phyloP scores from a whole-genome alignment of 2,797 vertebrate species.

The Emys orbicularis region DNA sequence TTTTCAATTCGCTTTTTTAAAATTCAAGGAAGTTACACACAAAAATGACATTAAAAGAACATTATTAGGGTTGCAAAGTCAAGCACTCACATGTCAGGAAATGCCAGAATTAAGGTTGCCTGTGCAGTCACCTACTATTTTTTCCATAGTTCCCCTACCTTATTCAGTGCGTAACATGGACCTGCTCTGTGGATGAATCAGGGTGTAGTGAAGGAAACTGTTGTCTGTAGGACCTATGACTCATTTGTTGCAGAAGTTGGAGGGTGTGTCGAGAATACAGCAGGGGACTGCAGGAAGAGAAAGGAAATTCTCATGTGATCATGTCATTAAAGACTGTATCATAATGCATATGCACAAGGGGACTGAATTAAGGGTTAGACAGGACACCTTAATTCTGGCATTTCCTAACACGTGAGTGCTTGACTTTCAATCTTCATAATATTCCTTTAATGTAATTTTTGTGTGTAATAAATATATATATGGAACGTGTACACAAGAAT shows the following conservation, averaged over 20 bases:
- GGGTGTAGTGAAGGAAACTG: not conserved
- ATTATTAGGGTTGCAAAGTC: not conserved
- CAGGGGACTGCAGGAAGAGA: not conserved
- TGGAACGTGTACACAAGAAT: not conserved
- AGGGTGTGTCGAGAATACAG: not conserved
- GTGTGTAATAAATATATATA: not conserved
- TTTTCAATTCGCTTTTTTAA: not conserved
- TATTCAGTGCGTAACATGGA: not conserved
- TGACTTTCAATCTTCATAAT: slow-evolving; percentile 22
- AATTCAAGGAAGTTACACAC: not conserved
- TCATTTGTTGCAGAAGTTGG: not conserved
- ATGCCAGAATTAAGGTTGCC: not conserved
- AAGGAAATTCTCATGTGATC: not conserved
- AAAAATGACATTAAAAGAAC: not conserved
- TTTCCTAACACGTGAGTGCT: not conserved
- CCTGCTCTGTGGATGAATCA: not conserved
- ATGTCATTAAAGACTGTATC: slow-evolving; percentile 43
- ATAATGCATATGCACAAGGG: not conserved
- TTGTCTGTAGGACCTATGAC: not conserved
- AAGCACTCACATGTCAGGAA: not conserved
- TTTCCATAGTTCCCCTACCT: not conserved
- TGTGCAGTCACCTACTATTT: not conserved
- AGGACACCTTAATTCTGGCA: not conserved
- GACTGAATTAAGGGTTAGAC: not conserved
- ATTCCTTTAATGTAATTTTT: slow-evolving; percentile 8